Evolutionary conservation across 2,113 vertebrate genomes (phyloP).

Genomic region (pig (Sus scrofa)): T2T-Sscrofa CM000812.6:147855001-147855500

Average conservation of each 20-base stretch:
- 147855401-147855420: background rate
- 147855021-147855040: background rate
- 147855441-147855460: background rate
- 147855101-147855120: slow-evolving; percentile 82
- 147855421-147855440: slow-evolving; percentile 15
- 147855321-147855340: background rate
- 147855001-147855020: slow-evolving; percentile 71
- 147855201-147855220: slow-evolving; percentile 38
- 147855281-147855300: background rate
- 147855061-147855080: slow-evolving; percentile 46
- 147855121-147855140: slow-evolving; percentile 85
- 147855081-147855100: slow-evolving; percentile 84
- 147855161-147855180: slow-evolving; percentile 84
- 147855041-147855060: background rate
- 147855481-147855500: background rate
- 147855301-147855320: background rate
- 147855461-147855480: background rate
- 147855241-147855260: slow-evolving; percentile 58
- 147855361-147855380: background rate
- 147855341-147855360: background rate
- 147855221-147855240: slow-evolving; percentile 75
- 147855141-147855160: slow-evolving; percentile 82
- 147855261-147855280: rapidly evolving
- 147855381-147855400: background rate
- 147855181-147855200: slow-evolving; percentile 80